phyloP scores from a whole-genome alignment of 2,113 vertebrate species.

The Eupsittula cactorum region DNA sequence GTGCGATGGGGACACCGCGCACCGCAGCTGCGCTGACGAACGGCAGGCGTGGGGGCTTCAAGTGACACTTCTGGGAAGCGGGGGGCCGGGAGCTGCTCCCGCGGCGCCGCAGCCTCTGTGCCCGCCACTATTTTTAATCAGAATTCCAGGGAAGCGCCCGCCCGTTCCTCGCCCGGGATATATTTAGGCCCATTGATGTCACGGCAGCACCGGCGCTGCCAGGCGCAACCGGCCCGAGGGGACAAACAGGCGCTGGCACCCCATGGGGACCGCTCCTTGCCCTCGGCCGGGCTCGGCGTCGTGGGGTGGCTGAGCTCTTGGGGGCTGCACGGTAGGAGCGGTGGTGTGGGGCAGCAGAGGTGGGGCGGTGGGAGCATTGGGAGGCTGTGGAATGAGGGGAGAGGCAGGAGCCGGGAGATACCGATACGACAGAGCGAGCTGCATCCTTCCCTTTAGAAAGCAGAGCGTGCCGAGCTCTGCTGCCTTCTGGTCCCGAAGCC shows the following conservation, averaged over 20 bases:
- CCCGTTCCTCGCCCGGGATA: conserved; percentile 53
- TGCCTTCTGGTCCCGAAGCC: neutral
- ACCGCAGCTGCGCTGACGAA: conserved; percentile 37
- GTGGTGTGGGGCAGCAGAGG: neutral
- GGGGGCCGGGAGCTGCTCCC: neutral
- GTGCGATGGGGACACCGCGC: neutral
- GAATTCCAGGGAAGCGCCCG: conserved; percentile 85
- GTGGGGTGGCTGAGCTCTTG: conserved; percentile 1
- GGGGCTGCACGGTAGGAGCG: conserved; percentile 23
- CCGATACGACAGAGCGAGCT: rapidly evolving
- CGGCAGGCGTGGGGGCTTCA: neutral
- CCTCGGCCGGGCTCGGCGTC: neutral
- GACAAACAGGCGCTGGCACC: neutral
- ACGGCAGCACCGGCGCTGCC: neutral
- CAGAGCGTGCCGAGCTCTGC: rapidly evolving
- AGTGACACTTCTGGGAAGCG: conserved; percentile 62
- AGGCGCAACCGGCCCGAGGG: neutral
- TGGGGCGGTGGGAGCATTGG: rapidly evolving
- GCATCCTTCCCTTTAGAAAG: neutral
- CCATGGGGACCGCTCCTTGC: neutral
- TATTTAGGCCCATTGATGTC: conserved; percentile 72
- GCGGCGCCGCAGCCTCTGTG: neutral
- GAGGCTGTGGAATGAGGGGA: neutral
- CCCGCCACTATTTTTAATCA: conserved; percentile 88
- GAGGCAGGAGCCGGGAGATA: neutral